Base-by-base conservation (phyloP, 2,888 invertebrate genomes). In the Drosophila nigricruria region DNA sequence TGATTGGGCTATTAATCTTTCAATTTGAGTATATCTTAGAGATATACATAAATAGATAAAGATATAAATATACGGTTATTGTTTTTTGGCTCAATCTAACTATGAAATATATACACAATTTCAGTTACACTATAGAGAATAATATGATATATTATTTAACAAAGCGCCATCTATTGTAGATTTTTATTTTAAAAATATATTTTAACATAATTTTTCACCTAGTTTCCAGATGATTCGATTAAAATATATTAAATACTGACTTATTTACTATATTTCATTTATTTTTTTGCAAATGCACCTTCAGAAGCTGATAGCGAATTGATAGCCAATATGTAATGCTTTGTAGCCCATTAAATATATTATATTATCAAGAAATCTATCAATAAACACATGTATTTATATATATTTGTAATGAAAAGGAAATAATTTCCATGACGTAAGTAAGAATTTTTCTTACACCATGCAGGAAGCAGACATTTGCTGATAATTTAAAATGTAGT, bases 351-450 rank as follows among this genome's bases (percentile, higher is more conserved):
- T 27, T n/a, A 23, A 16, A 25, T 27, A 47, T 18, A 25, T 27
- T 27, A 27, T n/a, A 3, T 6, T 49, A 30, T 49, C 30, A 49
- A 12, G 5, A 25, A 49, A 18, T 30, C 18, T 30, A 49, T 25
- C 25, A 45, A 25, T 45, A 25, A n/a, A 47, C 16, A 27, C 12
- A 25, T 30, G n/a, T 18, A 32, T 32, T 18, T 20, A 14, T 30
- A 12, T 18, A 12, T 18, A 30, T 47, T 18, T 47, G 1, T 1
- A 32, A 20, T 32, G 16, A 8, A 43, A 4, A 14, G 18, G 12
- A 14, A 32, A 32, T 49, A 32, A 14, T 49, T 49, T 49, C 30
- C 49, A 49, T 49, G 49, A 49, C 49, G 30, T n/a, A 49, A 49
- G 6, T 49, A 18, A 30, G 0, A 14, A 18, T 18, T 12, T 30